Evolutionary conservation across 37 sponge, comb jelly and placozoan species (phyloP).

Genomic region (Geodia barretti): DNA sequence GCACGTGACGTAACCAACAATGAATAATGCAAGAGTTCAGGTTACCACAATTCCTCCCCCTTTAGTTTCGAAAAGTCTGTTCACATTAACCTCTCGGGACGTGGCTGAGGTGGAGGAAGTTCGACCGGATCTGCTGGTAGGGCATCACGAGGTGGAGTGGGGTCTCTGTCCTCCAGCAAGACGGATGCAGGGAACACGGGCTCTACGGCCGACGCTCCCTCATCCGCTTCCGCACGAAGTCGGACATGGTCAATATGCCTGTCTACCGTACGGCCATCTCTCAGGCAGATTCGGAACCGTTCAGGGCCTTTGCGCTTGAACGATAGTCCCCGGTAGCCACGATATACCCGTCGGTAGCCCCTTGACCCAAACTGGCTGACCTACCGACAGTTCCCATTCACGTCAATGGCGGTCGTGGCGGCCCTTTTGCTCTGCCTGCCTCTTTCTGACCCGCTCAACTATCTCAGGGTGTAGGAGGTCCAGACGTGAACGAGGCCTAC

Average conservation of each 20-base stretch:
- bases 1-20: no score
- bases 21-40: neutral
- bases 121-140: neutral
- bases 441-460: neutral
- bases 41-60: neutral
- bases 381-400: neutral
- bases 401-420: neutral
- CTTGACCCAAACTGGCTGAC: neutral
- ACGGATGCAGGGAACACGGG: neutral
- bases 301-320: neutral
- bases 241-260: conserved; percentile 11
- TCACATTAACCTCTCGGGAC: neutral
- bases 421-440: neutral
- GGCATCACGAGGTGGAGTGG: neutral
- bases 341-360: neutral
- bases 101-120: neutral
- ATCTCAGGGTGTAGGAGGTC: neutral
- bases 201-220: neutral
- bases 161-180: neutral
- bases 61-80: neutral
- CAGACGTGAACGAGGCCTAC: neutral
- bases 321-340: neutral
- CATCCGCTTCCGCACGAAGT: neutral
- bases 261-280: neutral
- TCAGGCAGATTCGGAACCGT: neutral